Evolutionary conservation across 1,140 invertebrate genomes (phyloP), one percentile per base, ranked within the genome.

Genomic region (Euglossa dilemma): DNA sequence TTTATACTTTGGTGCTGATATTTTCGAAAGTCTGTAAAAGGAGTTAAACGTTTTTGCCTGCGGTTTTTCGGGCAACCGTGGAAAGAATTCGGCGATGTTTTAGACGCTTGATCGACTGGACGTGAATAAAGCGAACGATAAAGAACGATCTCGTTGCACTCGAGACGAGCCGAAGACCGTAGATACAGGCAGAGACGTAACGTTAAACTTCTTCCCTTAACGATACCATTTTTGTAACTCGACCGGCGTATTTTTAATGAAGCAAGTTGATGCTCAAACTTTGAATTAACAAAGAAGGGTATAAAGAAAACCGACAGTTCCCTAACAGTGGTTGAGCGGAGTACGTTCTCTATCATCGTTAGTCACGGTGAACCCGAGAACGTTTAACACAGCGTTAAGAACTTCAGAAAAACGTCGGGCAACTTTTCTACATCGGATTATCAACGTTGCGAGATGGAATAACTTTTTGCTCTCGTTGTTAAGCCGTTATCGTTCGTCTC

Each of bases 401-500:
- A 74, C 73, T 50, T 56, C 28, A 64, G 59, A 23, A 43, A 71
- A 80, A 71, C 70, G 70, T 47, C 28, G 59, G 18, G 36, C 72
- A 81, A 81, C 71, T 81, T 81, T 66, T 81, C 71, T 61, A 74
- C 79, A 75, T 74, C 79, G 71, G 79, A 81, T 81, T 81, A 81
- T 72, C 79, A 64, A 45, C 79, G 61, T 66, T 64, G 79, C 71
- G 79, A 81, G 74, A 81, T 81, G 79, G 71, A 81, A 81, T 81
- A 81, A 66, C 81, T 83, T 83, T 70, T 69, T 47, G 18, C 57
- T 50, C 64, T 83, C 66, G 64, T 71, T 71, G 56, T 83, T 70
- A 70, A 70, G 67, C 67, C 76, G 76, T 84, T 84, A 84, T 84
- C 82, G 69, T 80, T 72, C 76, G 76, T 79, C 76, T 80, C 82